Conservation (phyloP, 2,888 invertebrate genomes). For the Ferdinandea cuprea region DNA sequence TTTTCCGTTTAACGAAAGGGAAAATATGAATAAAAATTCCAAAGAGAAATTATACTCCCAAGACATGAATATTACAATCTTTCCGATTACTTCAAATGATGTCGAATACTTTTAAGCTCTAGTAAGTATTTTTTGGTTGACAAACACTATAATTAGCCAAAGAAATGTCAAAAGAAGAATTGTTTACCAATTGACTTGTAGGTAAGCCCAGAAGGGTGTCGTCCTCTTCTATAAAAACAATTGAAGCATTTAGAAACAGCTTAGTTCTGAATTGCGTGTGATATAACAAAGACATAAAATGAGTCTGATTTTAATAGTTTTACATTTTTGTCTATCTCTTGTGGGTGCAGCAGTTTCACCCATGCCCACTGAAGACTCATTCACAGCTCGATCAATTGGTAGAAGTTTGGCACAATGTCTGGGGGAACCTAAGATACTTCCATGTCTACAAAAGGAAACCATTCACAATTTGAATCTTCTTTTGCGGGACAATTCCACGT, state of each 20-base stretch:
- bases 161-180: neutral
- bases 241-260: constrained; percentile 4
- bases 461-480: constrained; percentile 83
- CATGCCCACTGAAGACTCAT: constrained; percentile 11
- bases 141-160: constrained; percentile 52
- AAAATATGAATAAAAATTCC: neutral
- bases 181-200: too few relatives aligned
- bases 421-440: constrained; percentile 69
- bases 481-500: constrained; percentile 80
- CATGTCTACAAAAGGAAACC: constrained; percentile 83
- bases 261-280: constrained; percentile 53
- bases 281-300: constrained; percentile 24
- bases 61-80: neutral
- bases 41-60: constrained; percentile 5
- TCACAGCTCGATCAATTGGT: constrained; percentile 76
- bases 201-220: too few relatives aligned
- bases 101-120: constrained; percentile 56
- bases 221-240: constrained; percentile 58
- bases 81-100: constrained; percentile 2
- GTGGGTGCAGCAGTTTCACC: constrained; percentile 4
- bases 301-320: constrained; percentile 8
- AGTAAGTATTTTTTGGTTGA: constrained; percentile 60
- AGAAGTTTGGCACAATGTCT: constrained; percentile 79
- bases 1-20: neutral
- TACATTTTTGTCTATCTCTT: constrained; percentile 5